Percentiles rank a stretch among this genome's conserved stretches.
Conservation (phyloP, 2,888 invertebrate genomes). For the Hemithea aestivaria region DNA sequence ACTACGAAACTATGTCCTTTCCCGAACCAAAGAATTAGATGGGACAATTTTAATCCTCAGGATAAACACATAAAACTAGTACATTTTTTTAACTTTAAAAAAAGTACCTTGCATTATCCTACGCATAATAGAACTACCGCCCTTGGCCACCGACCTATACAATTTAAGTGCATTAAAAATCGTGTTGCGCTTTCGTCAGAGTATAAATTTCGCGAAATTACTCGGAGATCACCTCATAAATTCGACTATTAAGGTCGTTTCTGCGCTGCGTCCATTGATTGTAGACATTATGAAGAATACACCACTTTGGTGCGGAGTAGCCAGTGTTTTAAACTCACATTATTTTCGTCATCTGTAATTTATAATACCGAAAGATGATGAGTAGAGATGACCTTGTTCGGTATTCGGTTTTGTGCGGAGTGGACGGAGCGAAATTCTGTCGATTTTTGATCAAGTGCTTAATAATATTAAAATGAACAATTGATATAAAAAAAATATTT, state of each 20-base stretch:
- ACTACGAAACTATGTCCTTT: too few species aligned
- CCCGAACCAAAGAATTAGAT: too few species aligned
- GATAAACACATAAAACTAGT: too few species aligned
- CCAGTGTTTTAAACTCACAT: slow-evolving; percentile 39
- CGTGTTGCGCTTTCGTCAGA: slow-evolving; percentile 42
- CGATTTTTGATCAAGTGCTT: too few species aligned
- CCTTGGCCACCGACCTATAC: slow-evolving; percentile 22
- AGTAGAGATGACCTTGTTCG: slow-evolving; percentile 7
- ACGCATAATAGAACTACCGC: too few species aligned
- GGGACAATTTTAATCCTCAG: too few species aligned
- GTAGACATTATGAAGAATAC: slow-evolving; percentile 26
- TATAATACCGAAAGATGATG: slow-evolving; percentile 33
- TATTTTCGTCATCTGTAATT: slow-evolving; percentile 44
- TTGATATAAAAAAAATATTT: too few species aligned
- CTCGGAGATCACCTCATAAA: slow-evolving; percentile 49
- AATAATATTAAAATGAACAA: too few species aligned
- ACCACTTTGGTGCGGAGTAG: slow-evolving; percentile 24
- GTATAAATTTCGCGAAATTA: slow-evolving; percentile 59
- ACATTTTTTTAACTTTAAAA: too few species aligned
- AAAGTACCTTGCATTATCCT: too few species aligned
- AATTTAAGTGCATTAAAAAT: slow-evolving; percentile 40
- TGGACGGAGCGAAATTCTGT: too few species aligned
- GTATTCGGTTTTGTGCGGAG: background rate
- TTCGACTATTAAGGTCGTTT: slow-evolving; percentile 31
- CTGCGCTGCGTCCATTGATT: slow-evolving; percentile 23